Evolutionary conservation across 2,113 vertebrate species (phyloP).

Genomic region (Neopipo cinnamomea): DNA sequence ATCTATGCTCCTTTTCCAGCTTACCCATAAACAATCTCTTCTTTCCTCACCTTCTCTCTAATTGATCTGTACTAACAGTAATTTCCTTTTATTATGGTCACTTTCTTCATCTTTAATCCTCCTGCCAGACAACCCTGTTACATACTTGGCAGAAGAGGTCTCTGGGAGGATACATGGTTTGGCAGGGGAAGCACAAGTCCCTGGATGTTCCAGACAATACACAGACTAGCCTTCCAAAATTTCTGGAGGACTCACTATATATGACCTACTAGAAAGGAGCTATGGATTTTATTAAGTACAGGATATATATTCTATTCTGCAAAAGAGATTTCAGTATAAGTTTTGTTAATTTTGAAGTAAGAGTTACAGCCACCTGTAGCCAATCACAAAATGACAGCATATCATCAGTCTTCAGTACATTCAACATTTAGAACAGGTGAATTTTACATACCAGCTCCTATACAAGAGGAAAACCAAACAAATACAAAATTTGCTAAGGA

Average conservation of each 20-base stretch:
- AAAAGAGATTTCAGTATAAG: not conserved
- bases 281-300: not conserved
- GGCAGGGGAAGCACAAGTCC: not conserved
- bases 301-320: not conserved
- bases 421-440: not conserved
- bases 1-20: rapidly evolving
- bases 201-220: not conserved
- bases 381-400: not conserved
- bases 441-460: not conserved
- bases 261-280: not conserved
- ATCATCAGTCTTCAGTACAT: not conserved
- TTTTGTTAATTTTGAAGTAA: not conserved
- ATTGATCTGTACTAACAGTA: not conserved
- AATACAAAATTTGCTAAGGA: not conserved
- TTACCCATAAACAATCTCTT: not conserved
- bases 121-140: not conserved
- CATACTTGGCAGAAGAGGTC: not conserved
- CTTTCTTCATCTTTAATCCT: not conserved
- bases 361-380: not conserved
- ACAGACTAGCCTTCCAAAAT: not conserved
- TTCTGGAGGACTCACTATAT: not conserved
- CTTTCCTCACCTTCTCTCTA: not conserved
- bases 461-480: not conserved
- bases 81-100: not conserved
- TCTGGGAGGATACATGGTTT: rapidly evolving